Conservation (phyloP, 2,113 vertebrate species). For the Sander vitreus region DNA sequence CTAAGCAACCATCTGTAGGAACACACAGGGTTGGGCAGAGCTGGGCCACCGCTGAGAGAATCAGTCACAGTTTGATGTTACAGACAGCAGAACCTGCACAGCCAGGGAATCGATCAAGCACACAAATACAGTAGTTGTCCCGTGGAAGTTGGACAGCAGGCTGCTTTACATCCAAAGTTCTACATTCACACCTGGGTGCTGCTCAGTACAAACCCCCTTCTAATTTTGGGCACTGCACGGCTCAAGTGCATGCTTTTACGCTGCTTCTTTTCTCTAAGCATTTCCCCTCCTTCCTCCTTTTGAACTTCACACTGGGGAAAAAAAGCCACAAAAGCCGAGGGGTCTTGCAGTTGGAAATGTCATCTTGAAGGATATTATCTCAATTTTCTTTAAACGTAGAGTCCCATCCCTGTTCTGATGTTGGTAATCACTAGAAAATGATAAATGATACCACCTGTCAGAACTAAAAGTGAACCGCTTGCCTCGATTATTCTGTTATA, state of each 20-base stretch:
- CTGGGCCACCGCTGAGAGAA: conserved; percentile 3
- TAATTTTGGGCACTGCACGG: background rate
- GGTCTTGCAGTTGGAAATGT: conserved; percentile 5
- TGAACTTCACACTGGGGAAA: background rate
- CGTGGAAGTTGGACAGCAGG: background rate
- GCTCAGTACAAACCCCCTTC: background rate
- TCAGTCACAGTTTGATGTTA: conserved; percentile 5
- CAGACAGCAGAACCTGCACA: conserved; percentile 6
- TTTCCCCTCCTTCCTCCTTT: background rate
- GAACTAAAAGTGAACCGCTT: conserved; percentile 17
- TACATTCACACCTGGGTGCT: conserved; percentile 5
- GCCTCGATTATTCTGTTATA: conserved; percentile 40
- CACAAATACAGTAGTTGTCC: background rate
- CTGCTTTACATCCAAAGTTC: background rate
- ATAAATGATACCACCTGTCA: conserved; percentile 29
- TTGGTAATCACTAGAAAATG: conserved; percentile 32
- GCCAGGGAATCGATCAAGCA: background rate
- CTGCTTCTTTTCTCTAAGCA: background rate
- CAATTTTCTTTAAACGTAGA: conserved; percentile 9
- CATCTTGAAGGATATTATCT: conserved; percentile 31
- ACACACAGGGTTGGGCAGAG: conserved; percentile 24
- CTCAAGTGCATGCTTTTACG: background rate
- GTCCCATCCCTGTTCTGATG: background rate
- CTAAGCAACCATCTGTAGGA: conserved; percentile 61
- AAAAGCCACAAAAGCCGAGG: background rate